These are phyloP conservation scores for Lasioglossum oenotherae DNA, from an alignment of 2,888 invertebrate genomes.

Conservation along the genomic window DNA sequence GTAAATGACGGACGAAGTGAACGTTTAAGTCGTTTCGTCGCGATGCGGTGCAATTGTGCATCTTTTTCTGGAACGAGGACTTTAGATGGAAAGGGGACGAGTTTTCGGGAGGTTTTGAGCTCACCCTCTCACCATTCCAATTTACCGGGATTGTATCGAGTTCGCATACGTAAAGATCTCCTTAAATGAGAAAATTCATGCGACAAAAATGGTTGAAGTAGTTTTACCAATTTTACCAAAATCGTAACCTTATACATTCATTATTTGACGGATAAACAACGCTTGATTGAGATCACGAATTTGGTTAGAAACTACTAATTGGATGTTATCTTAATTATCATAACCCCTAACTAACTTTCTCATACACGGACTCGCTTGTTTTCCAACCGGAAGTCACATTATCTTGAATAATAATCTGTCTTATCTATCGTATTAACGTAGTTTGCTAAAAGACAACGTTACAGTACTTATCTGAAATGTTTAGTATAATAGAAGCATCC, in stretches of 20 bases:
- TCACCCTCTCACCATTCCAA: neutral
- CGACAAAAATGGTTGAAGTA: neutral
- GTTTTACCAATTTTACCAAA: neutral
- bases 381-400: too few relatives aligned
- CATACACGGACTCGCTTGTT: too few relatives aligned
- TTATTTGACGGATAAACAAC: neutral
- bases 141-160: neutral
- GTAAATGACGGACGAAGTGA: conserved; percentile 42
- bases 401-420: too few relatives aligned
- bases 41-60: conserved; percentile 19
- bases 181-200: neutral
- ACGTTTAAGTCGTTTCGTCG: conserved; percentile 42
- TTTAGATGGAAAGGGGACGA: neutral
- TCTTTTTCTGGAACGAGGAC: conserved; percentile 6
- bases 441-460: too few relatives aligned
- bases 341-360: too few relatives aligned
- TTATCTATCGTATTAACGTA: too few relatives aligned
- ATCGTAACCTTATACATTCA: neutral
- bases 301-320: too few relatives aligned
- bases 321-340: too few relatives aligned
- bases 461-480: too few relatives aligned
- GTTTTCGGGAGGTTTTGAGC: neutral
- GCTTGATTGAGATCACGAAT: too few relatives aligned
- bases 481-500: too few relatives aligned
- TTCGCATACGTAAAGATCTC: neutral